Conservation (phyloP, 2,113 vertebrate genomes). For the Orientallactaga bullata region DNA sequence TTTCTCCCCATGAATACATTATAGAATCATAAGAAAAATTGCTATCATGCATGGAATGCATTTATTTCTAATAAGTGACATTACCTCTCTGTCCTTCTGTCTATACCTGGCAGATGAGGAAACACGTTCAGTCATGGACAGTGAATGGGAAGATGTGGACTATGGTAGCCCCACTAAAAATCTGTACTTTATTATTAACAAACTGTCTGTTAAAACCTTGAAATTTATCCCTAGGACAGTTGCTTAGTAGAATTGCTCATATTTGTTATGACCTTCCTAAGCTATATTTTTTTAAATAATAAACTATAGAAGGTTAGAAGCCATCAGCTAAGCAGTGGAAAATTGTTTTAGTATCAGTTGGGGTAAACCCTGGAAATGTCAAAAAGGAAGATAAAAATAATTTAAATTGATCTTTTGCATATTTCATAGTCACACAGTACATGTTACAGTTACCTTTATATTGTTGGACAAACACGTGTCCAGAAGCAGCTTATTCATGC, state of each 20-base stretch:
- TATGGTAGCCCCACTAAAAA: too few relatives aligned
- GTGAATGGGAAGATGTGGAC: too few relatives aligned
- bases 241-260: background rate
- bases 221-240: background rate
- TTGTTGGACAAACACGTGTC: too few relatives aligned
- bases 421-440: background rate
- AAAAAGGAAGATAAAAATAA: background rate
- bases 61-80: background rate
- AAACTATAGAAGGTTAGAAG: background rate
- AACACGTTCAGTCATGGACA: background rate
- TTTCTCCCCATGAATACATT: background rate
- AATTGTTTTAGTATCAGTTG: background rate
- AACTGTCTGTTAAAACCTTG: background rate
- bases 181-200: background rate
- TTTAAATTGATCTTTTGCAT: background rate
- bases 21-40: background rate
- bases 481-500: too few relatives aligned
- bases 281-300: background rate
- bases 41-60: background rate
- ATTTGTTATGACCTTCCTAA: background rate
- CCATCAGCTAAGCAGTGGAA: background rate
- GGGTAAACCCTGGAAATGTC: background rate
- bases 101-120: background rate
- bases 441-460: too few relatives aligned
- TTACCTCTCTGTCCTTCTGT: background rate